These are phyloP conservation scores for Frieseomelitta varia DNA, from an alignment of 1,140 invertebrate genomes.

Conservation along the genomic window DNA sequence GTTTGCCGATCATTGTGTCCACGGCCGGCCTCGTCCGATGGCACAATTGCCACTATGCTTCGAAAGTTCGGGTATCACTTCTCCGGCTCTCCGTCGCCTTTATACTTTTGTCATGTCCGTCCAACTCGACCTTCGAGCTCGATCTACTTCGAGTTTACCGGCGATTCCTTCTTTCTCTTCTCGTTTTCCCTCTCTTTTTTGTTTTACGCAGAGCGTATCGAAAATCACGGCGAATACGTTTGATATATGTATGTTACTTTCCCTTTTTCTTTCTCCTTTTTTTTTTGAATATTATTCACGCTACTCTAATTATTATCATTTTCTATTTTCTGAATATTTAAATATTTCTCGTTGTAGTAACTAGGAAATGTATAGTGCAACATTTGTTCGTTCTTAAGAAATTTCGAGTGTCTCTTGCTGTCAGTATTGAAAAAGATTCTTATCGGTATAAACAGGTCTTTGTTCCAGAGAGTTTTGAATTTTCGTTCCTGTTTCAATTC, in stretches of 20 bases:
- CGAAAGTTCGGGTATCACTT: slow-evolving; percentile 39
- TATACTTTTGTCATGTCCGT: neutral
- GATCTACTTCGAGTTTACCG: slow-evolving; percentile 20
- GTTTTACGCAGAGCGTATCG: neutral
- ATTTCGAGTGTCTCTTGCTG: too few relatives aligned
- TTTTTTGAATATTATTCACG: neutral
- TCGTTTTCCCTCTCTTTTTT: neutral
- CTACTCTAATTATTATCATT: neutral
- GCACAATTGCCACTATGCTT: slow-evolving; percentile 56
- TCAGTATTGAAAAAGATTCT: too few relatives aligned
- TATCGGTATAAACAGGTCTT: too few relatives aligned
- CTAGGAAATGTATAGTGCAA: neutral
- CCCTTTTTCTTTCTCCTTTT: neutral
- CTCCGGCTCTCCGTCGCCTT: slow-evolving; percentile 1
- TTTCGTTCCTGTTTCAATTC: too few relatives aligned
- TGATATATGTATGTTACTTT: neutral
- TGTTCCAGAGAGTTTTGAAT: too few relatives aligned
- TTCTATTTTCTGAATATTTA: neutral
- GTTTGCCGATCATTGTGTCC: slow-evolving; percentile 74
- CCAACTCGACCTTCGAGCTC: neutral
- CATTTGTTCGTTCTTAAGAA: neutral
- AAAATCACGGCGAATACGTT: neutral
- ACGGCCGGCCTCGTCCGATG: slow-evolving; percentile 38
- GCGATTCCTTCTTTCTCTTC: slow-evolving; percentile 1
- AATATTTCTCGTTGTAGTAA: neutral